Evolutionary conservation across 2,113 vertebrate species (phyloP), one percentile per base, ranked within the genome.

Genomic region (Xyliphius kryptos): DNA sequence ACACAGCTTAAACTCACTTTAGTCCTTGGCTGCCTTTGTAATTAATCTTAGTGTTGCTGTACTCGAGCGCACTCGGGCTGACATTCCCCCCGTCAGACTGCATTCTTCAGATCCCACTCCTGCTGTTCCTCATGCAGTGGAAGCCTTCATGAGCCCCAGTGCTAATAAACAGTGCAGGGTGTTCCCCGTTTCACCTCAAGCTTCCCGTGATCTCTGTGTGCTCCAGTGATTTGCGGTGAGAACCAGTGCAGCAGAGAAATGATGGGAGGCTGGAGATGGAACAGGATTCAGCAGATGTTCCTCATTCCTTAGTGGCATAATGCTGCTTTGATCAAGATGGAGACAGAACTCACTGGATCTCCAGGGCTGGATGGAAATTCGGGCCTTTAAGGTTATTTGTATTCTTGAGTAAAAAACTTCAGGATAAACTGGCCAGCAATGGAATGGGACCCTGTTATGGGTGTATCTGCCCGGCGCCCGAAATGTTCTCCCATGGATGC

Each of bases 301-400:
- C 13, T 46, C 63, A 77, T 81, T 75, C 72, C 68, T 74, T 22
- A 66, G 60, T 66, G 77, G 16, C 69, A 70, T 41, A 73, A 71
- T 64, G 64, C 61, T 56, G 59, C 48, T 56, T 26, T 9, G 62
- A 70, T 67, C 12, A 63, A 70, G 61, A 71, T 64, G 14, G 66
- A 71, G 63, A 72, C 49, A 68, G 59, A 60, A 32, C n/a, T 64
- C 52, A 26, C 20, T 17, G 5, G 21, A 54, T 48, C n/a, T 26
- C 6, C 47, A 56, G 50, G 26, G 14, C 16, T 12, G 17, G 12
- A 11, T 50, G 55, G 17, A 4, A 8, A 48, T 48, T 54, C 6
- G 36, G 10, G 19, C 50, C 21, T 5, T 61, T 16, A 22, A 3
- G 13, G 40, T n/a, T 56, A 32, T 38, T 9, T 10, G 32, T 43